Evolutionary conservation across 2,113 vertebrate genomes (phyloP), one percentile per base, ranked within the genome.

Genomic region (Chinchilla lanigera): DNA sequence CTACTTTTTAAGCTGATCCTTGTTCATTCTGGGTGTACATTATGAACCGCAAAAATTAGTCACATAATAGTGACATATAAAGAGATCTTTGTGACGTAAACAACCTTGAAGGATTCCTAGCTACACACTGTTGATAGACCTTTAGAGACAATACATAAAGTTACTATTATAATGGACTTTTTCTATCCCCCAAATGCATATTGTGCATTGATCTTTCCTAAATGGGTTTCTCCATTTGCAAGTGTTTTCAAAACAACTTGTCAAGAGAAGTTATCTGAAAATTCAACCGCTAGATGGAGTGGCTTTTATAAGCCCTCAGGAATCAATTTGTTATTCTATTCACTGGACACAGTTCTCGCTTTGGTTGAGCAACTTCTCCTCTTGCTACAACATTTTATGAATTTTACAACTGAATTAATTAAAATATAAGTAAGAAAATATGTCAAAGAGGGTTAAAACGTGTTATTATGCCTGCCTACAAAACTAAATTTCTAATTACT

Each of bases 261-360:
- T 95, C 88, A 96, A 91, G 56, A 96, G 26, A 96, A 96, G 97
- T 84, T 97, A 96, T 97, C 82, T 58, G 0, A 97, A 98, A 98
- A 35, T 90, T 88, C 96, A 97, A 95, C 98, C 98, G 97, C 98
- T 98, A 98, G 98, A 98, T 98, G 98, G 98, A 98, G 98, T 0
- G 98, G 95, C 95, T 97, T 97, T 97, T 97, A 97, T 93, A 96
- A 98, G 81, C 73, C 95, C 83, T 92, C 58, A 33, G 14, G 0
- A 50, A 93, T 90, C 1, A 73, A 89, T 88, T 26, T 73, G 17
- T 7, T 96, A 58, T 63, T 95, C 11, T 86, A 58, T 65, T 97
- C 86, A 91, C 44, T 24, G 16, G 86, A 96, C 86, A 85, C 14
- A 73, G 33, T 87, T 95, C 89, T 95, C 12, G 83, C 24, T 80